A percentile compares a stretch with the other conserved stretches of the same genome.
Conservation (phyloP, 2,797 vertebrate genomes). For the Ptychobarbus kaznakovi region DNA sequence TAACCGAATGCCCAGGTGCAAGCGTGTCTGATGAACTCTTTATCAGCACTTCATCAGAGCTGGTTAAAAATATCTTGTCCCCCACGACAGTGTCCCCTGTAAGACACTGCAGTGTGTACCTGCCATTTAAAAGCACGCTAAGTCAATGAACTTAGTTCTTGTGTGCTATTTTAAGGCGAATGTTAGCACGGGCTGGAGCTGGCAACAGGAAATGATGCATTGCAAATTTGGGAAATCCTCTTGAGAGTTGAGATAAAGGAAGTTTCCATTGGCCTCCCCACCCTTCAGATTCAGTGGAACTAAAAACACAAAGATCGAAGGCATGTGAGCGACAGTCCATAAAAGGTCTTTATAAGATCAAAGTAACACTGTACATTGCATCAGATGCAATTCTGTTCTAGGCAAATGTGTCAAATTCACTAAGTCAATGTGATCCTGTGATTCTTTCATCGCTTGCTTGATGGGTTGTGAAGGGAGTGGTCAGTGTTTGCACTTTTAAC, state of each 20-base stretch:
- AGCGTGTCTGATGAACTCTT: background rate
- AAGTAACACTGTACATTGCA: constrained; percentile 2
- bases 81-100: background rate
- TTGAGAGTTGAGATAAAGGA: constrained; percentile 46
- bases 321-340: background rate
- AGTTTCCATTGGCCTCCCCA: constrained; percentile 49
- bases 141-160: background rate
- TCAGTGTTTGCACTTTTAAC: background rate
- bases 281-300: constrained; percentile 33
- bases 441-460: background rate
- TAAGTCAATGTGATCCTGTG: background rate
- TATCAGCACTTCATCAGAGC: background rate
- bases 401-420: background rate
- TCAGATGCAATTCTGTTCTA: constrained; percentile 7
- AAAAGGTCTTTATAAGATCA: constrained; percentile 6
- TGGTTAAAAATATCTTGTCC: background rate
- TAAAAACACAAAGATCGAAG: background rate
- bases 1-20: background rate
- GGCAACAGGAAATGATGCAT: constrained; percentile 50
- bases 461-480: constrained; percentile 15
- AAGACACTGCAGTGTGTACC: background rate
- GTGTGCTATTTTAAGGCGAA: constrained; percentile 26
- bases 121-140: background rate
- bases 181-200: constrained; percentile 15
- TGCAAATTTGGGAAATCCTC: constrained; percentile 54